These are phyloP conservation scores for Antheraea mylitta DNA, from an alignment of 1,140 invertebrate species.

Conservation along the genomic window DNA sequence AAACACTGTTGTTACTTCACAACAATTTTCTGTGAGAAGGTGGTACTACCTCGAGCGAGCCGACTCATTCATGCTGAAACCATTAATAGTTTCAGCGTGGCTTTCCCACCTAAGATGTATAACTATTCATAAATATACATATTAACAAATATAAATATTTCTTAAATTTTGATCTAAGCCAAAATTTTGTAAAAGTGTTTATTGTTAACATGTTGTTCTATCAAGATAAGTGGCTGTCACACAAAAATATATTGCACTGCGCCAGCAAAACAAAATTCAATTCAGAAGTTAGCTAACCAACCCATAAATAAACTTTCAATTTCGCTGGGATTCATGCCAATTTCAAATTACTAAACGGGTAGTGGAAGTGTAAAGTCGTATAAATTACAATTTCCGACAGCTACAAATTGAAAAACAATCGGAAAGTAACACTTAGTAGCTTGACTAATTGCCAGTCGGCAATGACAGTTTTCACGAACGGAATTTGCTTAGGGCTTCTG, in stretches of 20 bases:
- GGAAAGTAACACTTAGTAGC: constrained; percentile 71
- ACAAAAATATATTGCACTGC: constrained; percentile 57
- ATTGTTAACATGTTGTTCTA: too few species aligned
- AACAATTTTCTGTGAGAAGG: too few species aligned
- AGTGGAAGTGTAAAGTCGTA: constrained; percentile 72
- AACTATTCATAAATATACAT: too few species aligned
- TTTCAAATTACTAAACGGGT: constrained; percentile 64
- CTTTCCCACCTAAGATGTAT: too few species aligned
- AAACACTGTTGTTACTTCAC: too few species aligned
- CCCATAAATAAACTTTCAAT: constrained; percentile 77
- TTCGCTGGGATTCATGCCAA: constrained; percentile 65
- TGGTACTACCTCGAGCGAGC: too few species aligned
- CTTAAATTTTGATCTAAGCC: too few species aligned
- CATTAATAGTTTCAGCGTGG: too few species aligned
- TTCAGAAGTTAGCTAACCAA: constrained; percentile 59
- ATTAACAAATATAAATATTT: too few species aligned
- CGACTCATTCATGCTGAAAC: too few species aligned
- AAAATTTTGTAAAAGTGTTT: not conserved
- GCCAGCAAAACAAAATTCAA: constrained; percentile 59
- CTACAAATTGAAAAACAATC: constrained; percentile 70
- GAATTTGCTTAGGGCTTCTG: constrained; percentile 39
- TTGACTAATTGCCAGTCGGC: constrained; percentile 69
- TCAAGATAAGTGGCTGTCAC: constrained; percentile 10
- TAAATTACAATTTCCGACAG: constrained; percentile 70
- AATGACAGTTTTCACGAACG: constrained; percentile 57